Evolutionary conservation across 2,113 vertebrate species (phyloP), one percentile per base, ranked within the genome.

Genomic region (Cheirogaleus medius): DNA sequence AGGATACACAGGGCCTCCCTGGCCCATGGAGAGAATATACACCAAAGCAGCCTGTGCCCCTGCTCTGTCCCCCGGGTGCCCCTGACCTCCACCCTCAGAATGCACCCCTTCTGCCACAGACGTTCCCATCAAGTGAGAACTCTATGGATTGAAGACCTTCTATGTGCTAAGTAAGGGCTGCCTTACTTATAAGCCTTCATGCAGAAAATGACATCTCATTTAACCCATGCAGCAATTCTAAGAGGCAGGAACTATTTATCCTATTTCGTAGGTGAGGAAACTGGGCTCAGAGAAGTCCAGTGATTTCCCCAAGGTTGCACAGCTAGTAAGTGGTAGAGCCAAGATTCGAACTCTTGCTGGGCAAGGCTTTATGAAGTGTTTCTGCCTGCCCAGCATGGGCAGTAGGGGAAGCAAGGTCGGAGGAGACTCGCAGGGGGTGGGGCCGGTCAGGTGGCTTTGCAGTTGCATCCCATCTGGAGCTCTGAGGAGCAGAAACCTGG

Each of bases 381-480:
- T 42, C 47, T 47, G 54, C 42, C 15, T 4, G 85, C 71, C n/a
- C 60, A 11, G 29, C 10, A 0, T 18, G 10, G 25, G 34, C 32
- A 1, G 25, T 14, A 66, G 18, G 27, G 42, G 27, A 34, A 4
- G 6, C n/a, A 21, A 34, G 87, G 42, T 2, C 18, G 0, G 64
- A 32, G 58, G 27, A 77, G 29, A 27, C 6, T 6, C 5, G 2
- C 7, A 14, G 21, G 32, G 20, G 3, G 1, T 3, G 10, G 42
- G 29, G 32, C 17, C 0, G 17, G 20, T 37, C 56, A 44, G 42
- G 5, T 7, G 0, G 73, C 74, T 87, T 64, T 54, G 76, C 47
- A 11, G 39, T 78, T 23, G 0, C 25, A 13, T 34, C 71, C 58
- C 81, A 92, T 95, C 93, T 85, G 94, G 78, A 84, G 64, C 74